Evolutionary conservation across 1,140 invertebrate species (phyloP), one percentile per base, ranked within the genome.

Genomic region (Magallana gigas): DNA sequence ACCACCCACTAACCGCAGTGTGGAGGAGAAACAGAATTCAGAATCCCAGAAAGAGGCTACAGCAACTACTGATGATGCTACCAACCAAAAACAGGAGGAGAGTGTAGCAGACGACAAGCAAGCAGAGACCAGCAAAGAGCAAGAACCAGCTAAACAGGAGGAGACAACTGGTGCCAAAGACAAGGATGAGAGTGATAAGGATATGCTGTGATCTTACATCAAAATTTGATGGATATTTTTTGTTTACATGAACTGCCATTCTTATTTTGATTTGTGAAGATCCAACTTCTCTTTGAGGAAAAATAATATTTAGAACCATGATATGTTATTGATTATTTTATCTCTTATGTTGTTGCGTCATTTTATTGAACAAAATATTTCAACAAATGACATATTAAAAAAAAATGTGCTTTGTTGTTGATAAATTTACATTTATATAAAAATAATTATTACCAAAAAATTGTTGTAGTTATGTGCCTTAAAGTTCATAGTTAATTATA

Each of bases 81-180:
- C 36, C 36, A 48, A 48, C 36, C 36, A 48, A 23, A 76, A 76
- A 29, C 18, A 76, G 68, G 68, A 76, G 36, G 12, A 11, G 16
- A 36, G 18, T 29, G 18, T 23, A 8, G 64, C 68, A 76, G 68
- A 76, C 68, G 68, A 76, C 8, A 76, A 76, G 36, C 68, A 76
- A 36, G 23, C 68, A 29, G 23, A 36, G 12, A 23, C 68, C 23
- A 76, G 23, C 68, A 76, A 76, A 76, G 68, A 76, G 68, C 68
- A 76, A 29, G 68, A 76, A 76, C 23, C 23, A 76, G 68, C 68
- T 29, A 76, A 76, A 29, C 18, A 76, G 14, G 68, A 3, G 29
- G 68, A 76, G 23, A 76, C 68, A 76, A 76, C 68, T 76, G 18
- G 12, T 29, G 18, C 68, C 18, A 76, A 76, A 23, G 23, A 76